phyloP scores from a whole-genome alignment of 2,113 vertebrate genomes.

The Corythoichthys intestinalis region DNA sequence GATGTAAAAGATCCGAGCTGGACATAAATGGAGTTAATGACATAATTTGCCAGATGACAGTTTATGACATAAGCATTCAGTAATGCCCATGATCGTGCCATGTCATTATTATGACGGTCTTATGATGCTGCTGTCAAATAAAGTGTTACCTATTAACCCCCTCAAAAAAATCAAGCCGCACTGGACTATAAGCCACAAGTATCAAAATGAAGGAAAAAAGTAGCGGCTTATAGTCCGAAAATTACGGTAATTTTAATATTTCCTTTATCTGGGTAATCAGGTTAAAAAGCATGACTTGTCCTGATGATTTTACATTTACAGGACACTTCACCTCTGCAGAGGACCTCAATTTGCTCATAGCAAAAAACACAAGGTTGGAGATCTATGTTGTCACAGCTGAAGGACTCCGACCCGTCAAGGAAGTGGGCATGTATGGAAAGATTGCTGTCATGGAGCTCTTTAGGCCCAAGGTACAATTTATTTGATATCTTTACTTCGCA shows the following conservation, averaged over 20 bases:
- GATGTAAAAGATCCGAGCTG: no score
- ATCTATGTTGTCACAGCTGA: slow-evolving; percentile 96
- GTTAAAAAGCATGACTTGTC: neutral
- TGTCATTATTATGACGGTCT: no score
- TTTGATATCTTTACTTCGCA: neutral
- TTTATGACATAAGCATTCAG: no score
- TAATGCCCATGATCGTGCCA: no score
- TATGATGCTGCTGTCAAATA: no score
- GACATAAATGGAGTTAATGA: no score
- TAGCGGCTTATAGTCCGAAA: no score
- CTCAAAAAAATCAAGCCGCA: no score
- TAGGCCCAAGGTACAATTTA: slow-evolving; percentile 85
- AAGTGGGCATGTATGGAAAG: slow-evolving; percentile 98
- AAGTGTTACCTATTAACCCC: no score
- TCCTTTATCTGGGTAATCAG: neutral
- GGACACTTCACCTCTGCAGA: slow-evolving; percentile 96
- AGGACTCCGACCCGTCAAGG: slow-evolving; percentile 96
- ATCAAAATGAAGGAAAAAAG: no score
- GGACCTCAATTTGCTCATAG: slow-evolving; percentile 93
- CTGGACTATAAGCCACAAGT: no score
- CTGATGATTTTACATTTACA: slow-evolving; percentile 59
- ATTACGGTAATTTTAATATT: neutral
- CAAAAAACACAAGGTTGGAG: slow-evolving; percentile 96
- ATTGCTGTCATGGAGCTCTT: slow-evolving; percentile 98
- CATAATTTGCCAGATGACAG: no score